Evolutionary conservation across 2,888 invertebrate genomes (phyloP).

Genomic region (Thymelicus sylvestris): DNA sequence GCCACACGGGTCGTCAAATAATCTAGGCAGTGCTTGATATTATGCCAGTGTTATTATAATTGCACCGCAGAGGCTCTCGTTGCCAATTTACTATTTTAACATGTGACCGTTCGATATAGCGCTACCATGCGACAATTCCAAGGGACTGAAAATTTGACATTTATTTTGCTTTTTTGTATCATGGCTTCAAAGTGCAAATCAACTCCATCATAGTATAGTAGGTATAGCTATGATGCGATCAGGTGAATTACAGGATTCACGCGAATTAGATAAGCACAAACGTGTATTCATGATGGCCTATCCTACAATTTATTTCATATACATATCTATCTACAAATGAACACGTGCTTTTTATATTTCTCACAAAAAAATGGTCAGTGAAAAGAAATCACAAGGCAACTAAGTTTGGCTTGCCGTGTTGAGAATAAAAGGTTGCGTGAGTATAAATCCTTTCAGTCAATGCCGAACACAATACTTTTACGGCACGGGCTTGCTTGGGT

Average conservation of each 20-base stretch:
- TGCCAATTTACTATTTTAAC: too few relatives aligned
- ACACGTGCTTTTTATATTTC: neutral
- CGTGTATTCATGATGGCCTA: neutral
- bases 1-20: too few relatives aligned
- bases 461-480: constrained; percentile 33
- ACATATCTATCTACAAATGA: neutral
- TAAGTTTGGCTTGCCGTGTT: constrained; percentile 26
- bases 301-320: neutral
- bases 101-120: too few relatives aligned
- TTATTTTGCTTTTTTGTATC: too few relatives aligned
- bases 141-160: too few relatives aligned
- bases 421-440: constrained; percentile 41
- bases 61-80: too few relatives aligned
- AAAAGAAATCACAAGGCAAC: constrained; percentile 30
- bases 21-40: too few relatives aligned
- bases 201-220: too few relatives aligned
- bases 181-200: too few relatives aligned
- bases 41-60: too few relatives aligned
- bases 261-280: constrained; percentile 6
- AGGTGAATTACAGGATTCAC: neutral
- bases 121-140: too few relatives aligned
- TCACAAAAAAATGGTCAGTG: constrained; percentile 27
- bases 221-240: too few relatives aligned
- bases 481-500: constrained; percentile 19
- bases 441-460: constrained; percentile 39